Evolutionary conservation across 2,113 vertebrate genomes (phyloP).

Genomic region (Oplegnathus fasciatus): DNA sequence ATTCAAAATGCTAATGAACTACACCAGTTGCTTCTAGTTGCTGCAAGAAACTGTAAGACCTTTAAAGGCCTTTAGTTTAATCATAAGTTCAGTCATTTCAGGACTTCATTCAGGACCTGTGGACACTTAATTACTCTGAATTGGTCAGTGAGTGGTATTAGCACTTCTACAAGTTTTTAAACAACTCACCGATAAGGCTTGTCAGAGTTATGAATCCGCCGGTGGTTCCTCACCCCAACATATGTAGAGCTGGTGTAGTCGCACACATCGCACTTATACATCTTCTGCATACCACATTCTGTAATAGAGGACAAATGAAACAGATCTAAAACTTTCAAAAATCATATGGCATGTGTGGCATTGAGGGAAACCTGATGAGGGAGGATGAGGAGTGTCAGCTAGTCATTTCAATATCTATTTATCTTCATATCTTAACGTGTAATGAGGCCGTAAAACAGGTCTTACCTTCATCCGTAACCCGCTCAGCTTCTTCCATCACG

Average conservation of each 20-base stretch:
- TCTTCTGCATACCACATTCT: conserved; percentile 84
- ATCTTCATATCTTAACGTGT: not conserved
- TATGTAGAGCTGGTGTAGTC: conserved; percentile 96
- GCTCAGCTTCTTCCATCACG: conserved; percentile 70
- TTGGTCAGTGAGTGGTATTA: not conserved
- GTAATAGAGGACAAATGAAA: not conserved
- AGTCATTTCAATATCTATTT: not conserved
- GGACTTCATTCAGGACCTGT: not conserved
- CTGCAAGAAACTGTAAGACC: not conserved
- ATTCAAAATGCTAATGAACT: not conserved
- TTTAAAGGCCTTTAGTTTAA: not conserved
- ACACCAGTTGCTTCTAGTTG: not conserved
- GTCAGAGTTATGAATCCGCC: conserved; percentile 95
- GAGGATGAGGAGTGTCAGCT: not conserved
- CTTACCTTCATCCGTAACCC: conserved; percentile 73
- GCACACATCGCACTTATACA: conserved; percentile 94
- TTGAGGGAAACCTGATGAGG: not conserved
- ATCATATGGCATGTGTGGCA: not conserved
- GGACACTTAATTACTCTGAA: not conserved
- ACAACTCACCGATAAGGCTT: conserved; percentile 93
- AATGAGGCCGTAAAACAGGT: not conserved
- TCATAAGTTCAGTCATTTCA: not conserved
- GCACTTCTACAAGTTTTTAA: not conserved
- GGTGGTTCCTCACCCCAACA: conserved; percentile 95
- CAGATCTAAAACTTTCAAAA: not conserved